Evolutionary conservation across 2,113 vertebrate species (phyloP).

Genomic region (Pygoscelis antarcticus): DNA sequence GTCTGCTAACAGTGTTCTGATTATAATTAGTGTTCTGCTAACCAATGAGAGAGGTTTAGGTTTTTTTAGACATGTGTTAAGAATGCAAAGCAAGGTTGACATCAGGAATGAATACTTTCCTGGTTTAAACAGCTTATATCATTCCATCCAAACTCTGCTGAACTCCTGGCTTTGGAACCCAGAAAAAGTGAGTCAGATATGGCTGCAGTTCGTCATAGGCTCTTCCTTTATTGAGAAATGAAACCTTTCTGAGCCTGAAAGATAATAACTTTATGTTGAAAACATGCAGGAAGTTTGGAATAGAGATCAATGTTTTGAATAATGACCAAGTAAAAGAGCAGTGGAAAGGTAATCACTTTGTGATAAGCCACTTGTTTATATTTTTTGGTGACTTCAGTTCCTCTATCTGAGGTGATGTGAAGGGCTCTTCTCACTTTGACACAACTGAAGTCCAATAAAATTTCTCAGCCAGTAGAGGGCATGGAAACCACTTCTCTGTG

Average conservation of each 20-base stretch:
- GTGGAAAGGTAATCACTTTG: background rate
- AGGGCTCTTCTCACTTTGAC: background rate
- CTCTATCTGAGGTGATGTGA: background rate
- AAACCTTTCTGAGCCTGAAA: background rate
- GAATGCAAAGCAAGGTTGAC: background rate
- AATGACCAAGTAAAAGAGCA: background rate
- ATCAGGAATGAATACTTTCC: background rate
- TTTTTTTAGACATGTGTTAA: background rate
- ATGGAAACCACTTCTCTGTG: background rate
- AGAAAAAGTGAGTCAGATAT: background rate
- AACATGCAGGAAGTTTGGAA: background rate
- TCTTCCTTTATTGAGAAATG: background rate
- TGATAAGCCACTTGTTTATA: background rate
- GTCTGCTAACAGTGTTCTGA: background rate
- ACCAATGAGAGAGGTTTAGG: background rate
- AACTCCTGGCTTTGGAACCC: background rate
- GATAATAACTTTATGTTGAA: background rate
- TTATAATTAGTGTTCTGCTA: background rate
- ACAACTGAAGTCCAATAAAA: background rate
- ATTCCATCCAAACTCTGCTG: background rate
- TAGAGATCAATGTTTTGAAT: background rate
- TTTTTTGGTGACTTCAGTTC: background rate
- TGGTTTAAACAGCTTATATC: background rate
- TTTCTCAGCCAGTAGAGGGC: background rate
- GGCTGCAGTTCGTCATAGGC: background rate